Percentiles rank a stretch among this genome's conserved stretches.
phyloP scores from a whole-genome alignment of 2,797 vertebrate genomes.

The Tokudaia tokunoshimensis region DNA sequence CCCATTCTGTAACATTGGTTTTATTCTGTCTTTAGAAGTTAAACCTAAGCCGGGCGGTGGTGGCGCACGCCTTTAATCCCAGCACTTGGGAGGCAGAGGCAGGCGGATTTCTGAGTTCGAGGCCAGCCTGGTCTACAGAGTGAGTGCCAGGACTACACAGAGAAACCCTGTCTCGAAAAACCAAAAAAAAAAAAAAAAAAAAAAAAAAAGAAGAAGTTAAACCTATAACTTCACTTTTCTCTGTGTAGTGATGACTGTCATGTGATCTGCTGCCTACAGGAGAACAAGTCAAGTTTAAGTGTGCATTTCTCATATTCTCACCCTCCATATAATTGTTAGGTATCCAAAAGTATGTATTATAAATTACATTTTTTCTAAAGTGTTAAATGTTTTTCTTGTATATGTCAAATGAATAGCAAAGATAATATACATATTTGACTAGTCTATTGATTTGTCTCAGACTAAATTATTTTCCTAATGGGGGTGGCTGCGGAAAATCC shows the following conservation, averaged over 20 bases:
- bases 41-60: too few relatives aligned
- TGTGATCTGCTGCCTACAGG: not conserved
- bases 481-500: not conserved
- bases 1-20: not conserved
- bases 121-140: too few relatives aligned
- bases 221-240: not conserved
- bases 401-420: not conserved
- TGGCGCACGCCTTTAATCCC: too few relatives aligned
- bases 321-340: not conserved
- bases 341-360: not conserved
- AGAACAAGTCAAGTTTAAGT: not conserved
- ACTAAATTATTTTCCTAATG: not conserved
- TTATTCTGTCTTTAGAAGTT: not conserved
- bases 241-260: not conserved
- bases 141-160: too few relatives aligned
- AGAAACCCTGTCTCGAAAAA: too few relatives aligned
- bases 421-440: not conserved
- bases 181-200: too few relatives aligned
- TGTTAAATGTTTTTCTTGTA: not conserved
- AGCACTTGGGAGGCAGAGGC: too few relatives aligned
- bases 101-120: too few relatives aligned
- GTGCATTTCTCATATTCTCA: not conserved
- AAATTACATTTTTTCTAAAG: slow-evolving; percentile 20
- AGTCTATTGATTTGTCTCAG: not conserved
- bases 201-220: too few relatives aligned